Percentiles rank a stretch among this genome's conserved stretches.
Conservation (phyloP, 2,888 invertebrate genomes). For the Parnassius apollo region DNA sequence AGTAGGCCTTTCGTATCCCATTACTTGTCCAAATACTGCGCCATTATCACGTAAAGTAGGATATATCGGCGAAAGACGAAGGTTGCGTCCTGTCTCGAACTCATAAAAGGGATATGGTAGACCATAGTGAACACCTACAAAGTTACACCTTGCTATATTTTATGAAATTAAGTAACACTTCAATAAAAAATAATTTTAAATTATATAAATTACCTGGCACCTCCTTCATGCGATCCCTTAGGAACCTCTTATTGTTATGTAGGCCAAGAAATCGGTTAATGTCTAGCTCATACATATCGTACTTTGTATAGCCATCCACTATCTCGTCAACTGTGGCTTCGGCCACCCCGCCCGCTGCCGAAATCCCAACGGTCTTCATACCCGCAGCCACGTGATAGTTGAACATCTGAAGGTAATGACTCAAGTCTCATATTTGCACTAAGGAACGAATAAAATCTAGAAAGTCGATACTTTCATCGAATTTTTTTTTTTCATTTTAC, state of each 20-base stretch:
- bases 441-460: no score
- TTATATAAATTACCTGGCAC: constrained; percentile 85
- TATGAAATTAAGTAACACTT: no score
- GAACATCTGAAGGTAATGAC: constrained; percentile 80
- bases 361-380: constrained; percentile 97
- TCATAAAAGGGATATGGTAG: constrained; percentile 92
- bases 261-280: constrained; percentile 94
- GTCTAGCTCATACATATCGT: constrained; percentile 94
- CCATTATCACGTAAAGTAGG: constrained; percentile 94
- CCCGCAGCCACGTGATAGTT: constrained; percentile 97
- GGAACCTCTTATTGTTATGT: constrained; percentile 96
- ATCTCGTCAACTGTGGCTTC: constrained; percentile 94
- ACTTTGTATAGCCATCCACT: constrained; percentile 87
- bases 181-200: no score
- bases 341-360: constrained; percentile 97
- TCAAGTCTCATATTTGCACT: neutral
- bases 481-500: no score
- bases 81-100: constrained; percentile 92
- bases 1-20: constrained; percentile 98
- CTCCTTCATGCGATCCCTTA: constrained; percentile 94
- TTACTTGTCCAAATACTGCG: constrained; percentile 97
- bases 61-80: constrained; percentile 97
- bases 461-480: no score
- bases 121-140: constrained; percentile 86
- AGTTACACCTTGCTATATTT: neutral